Conservation (phyloP, 2,797 vertebrate genomes). For the Botia almorhae region DNA sequence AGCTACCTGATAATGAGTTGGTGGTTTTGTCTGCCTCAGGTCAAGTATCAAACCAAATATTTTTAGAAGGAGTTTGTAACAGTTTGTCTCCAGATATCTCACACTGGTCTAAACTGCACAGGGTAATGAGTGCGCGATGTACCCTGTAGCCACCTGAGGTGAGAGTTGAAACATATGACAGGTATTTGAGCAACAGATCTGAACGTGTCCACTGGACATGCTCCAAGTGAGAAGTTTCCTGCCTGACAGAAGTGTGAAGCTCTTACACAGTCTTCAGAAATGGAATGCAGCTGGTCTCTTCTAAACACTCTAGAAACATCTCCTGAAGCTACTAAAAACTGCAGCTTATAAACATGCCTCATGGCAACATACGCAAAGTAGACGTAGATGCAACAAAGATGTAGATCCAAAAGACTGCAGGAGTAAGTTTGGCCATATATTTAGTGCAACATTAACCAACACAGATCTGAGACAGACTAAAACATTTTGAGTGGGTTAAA, state of each 20-base stretch:
- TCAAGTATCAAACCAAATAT: no score
- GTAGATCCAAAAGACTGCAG: background rate
- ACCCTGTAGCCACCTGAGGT: conserved; percentile 30
- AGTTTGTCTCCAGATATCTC: background rate
- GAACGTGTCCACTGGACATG: conserved; percentile 41
- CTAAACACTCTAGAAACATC: background rate
- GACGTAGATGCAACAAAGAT: background rate
- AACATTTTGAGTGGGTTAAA: no score
- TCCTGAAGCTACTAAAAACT: conserved; percentile 16
- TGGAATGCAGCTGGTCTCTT: background rate
- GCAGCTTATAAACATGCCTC: background rate
- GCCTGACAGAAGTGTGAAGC: background rate
- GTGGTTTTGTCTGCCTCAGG: no score
- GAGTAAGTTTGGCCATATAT: background rate
- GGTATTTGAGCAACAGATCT: conserved; percentile 51
- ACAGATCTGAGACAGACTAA: no score
- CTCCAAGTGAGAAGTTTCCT: conserved; percentile 45
- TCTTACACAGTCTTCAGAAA: no score
- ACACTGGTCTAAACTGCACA: background rate
- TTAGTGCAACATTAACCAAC: background rate
- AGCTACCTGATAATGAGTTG: no score
- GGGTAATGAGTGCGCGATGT: background rate
- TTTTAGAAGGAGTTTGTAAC: no score
- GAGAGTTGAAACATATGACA: background rate
- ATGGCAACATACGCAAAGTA: background rate